Evolutionary conservation across 1,140 invertebrate genomes (phyloP).

Genomic region (Drosophila parabipectinata): DNA sequence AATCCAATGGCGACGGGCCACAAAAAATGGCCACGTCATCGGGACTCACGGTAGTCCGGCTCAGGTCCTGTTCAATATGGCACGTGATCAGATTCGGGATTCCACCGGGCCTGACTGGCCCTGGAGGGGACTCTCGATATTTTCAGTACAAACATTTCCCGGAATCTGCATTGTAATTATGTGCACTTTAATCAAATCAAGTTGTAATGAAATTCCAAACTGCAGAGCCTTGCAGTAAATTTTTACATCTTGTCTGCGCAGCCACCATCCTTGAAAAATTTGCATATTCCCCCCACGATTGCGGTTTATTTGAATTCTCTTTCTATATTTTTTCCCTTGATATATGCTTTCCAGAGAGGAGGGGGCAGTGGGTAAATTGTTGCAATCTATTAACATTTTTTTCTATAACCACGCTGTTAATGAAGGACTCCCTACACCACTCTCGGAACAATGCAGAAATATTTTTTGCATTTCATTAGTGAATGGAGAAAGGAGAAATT

Average conservation of each 20-base stretch:
- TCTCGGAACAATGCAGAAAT: slow-evolving; percentile 23
- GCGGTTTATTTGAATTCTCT: slow-evolving; percentile 24
- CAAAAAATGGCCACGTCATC: slow-evolving; percentile 40
- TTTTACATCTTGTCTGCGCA: slow-evolving; percentile 23
- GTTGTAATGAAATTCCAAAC: slow-evolving; percentile 69
- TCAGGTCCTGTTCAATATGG: slow-evolving; percentile 35
- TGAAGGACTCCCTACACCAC: slow-evolving; percentile 36
- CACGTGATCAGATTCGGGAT: slow-evolving; percentile 43
- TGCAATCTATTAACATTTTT: slow-evolving; percentile 74
- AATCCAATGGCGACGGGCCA: slow-evolving; percentile 10
- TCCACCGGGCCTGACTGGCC: slow-evolving; percentile 16
- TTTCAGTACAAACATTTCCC: slow-evolving; percentile 25
- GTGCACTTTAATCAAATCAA: slow-evolving; percentile 71
- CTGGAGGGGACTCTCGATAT: neutral
- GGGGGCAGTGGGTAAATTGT: neutral
- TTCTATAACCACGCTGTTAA: slow-evolving; percentile 39
- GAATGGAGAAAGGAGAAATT: slow-evolving; percentile 32
- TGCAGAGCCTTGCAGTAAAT: slow-evolving; percentile 50
- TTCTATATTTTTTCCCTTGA: slow-evolving; percentile 23
- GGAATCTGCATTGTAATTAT: slow-evolving; percentile 70
- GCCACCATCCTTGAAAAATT: slow-evolving; percentile 25
- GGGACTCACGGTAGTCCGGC: slow-evolving; percentile 14
- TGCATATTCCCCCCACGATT: slow-evolving; percentile 57
- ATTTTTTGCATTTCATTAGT: slow-evolving; percentile 65
- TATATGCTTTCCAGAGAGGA: neutral